Evolutionary conservation across 2,797 vertebrate species (phyloP).

Genomic region (Scolopax rusticola): DNA sequence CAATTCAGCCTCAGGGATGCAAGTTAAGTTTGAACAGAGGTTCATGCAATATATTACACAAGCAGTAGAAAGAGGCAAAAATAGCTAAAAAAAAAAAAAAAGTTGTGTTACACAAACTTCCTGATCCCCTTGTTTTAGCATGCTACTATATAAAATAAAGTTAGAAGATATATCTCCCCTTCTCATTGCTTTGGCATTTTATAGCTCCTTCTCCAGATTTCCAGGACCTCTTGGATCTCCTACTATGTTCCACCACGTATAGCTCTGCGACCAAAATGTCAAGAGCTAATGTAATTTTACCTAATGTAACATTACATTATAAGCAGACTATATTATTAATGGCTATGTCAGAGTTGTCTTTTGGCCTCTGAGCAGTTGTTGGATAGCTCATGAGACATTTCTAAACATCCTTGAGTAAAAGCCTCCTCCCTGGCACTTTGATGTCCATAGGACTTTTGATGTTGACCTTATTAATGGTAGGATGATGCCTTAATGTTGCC

Average conservation of each 20-base stretch:
- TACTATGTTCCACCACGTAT: fast-evolving
- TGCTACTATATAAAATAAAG: not conserved
- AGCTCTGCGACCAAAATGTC: not conserved
- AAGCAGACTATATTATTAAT: not conserved
- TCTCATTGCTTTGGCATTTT: not conserved
- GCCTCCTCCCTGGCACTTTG: conserved; percentile 5
- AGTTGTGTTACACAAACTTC: not conserved
- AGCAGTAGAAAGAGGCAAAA: not conserved
- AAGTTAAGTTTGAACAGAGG: not conserved
- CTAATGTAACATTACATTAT: not conserved
- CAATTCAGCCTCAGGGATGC: not conserved
- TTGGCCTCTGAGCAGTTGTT: not conserved
- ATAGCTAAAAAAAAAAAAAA: not conserved
- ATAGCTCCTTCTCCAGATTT: not conserved
- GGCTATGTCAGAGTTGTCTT: not conserved
- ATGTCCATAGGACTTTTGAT: conserved; percentile 7
- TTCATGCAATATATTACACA: not conserved
- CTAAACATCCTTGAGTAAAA: not conserved
- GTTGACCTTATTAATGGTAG: not conserved
- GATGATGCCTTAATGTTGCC: not conserved
- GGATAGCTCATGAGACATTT: not conserved
- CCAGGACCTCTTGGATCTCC: not conserved
- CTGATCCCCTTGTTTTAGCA: not conserved
- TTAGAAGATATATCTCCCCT: not conserved
- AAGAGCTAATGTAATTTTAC: not conserved